Conservation (phyloP, 2,797 vertebrate genomes). For the Peromyscus nudipes region DNA sequence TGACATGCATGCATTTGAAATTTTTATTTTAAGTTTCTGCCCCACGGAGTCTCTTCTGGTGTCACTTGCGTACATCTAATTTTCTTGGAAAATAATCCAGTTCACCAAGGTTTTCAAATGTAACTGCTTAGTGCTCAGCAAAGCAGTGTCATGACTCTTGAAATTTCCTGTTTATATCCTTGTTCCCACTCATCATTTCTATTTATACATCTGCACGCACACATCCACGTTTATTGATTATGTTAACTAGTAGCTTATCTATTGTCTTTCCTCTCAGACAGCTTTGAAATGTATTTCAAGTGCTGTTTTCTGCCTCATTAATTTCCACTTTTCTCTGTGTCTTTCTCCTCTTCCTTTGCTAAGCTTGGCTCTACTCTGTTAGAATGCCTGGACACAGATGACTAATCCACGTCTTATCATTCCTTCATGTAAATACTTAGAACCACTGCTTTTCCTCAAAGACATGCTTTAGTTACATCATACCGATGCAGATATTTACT, state of each 20-base stretch:
- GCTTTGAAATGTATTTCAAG: slow-evolving; percentile 67
- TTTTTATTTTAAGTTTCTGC: neutral
- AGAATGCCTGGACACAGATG: slow-evolving; percentile 37
- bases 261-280: neutral
- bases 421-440: slow-evolving; percentile 71
- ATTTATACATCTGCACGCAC: slow-evolving; percentile 15
- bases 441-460: slow-evolving; percentile 56
- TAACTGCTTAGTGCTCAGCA: neutral
- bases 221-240: slow-evolving; percentile 19
- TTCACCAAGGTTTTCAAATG: neutral
- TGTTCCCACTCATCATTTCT: neutral
- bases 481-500: neutral
- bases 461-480: slow-evolving; percentile 51
- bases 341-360: slow-evolving; percentile 45
- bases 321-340: slow-evolving; percentile 68
- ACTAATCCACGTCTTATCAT: slow-evolving; percentile 63
- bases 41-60: slow-evolving; percentile 4
- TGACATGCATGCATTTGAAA: neutral
- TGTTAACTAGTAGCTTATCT: slow-evolving; percentile 24
- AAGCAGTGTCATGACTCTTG: neutral
- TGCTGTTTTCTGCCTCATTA: slow-evolving; percentile 63
- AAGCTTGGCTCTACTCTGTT: slow-evolving; percentile 57
- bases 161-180: neutral
- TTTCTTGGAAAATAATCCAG: slow-evolving; percentile 56
- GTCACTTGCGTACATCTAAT: slow-evolving; percentile 9